These are phyloP conservation scores for Protobothrops flavoviridis DNA, from an alignment of 2,113 vertebrate genomes.

Conservation along the genomic window DNA sequence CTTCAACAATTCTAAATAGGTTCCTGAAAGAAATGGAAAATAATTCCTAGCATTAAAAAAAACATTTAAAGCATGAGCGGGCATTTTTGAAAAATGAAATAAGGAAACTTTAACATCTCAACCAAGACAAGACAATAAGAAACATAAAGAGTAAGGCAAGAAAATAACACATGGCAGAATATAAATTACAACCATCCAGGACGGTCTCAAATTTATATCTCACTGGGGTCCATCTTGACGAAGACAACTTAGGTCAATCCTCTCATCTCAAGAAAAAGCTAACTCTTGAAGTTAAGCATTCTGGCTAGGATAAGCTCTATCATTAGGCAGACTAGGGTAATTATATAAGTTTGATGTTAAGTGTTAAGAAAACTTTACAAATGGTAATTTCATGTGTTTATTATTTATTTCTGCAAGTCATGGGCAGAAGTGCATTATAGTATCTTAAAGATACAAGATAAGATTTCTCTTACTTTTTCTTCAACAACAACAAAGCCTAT, in stretches of 20 bases:
- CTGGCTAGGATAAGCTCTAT: background rate
- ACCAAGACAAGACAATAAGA: background rate
- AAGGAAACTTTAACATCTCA: background rate
- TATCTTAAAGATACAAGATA: background rate
- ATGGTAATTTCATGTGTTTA: background rate
- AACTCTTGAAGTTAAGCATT: background rate
- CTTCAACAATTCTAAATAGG: background rate
- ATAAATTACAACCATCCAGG: background rate
- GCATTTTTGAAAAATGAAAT: background rate
- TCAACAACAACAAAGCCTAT: background rate
- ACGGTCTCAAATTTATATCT: background rate
- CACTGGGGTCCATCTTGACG: background rate
- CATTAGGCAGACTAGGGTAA: background rate
- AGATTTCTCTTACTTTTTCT: background rate
- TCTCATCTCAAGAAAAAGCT: background rate
- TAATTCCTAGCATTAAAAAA: background rate
- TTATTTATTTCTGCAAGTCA: background rate
- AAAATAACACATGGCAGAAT: background rate
- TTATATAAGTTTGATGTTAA: background rate
- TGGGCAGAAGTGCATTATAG: background rate
- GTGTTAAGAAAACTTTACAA: too few relatives aligned
- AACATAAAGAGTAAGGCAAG: background rate
- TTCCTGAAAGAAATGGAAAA: background rate
- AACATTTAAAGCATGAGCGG: background rate
- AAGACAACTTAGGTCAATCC: background rate